Evolutionary conservation across 1,140 invertebrate genomes (phyloP).

Genomic region (Diorhabda sublineata): DNA sequence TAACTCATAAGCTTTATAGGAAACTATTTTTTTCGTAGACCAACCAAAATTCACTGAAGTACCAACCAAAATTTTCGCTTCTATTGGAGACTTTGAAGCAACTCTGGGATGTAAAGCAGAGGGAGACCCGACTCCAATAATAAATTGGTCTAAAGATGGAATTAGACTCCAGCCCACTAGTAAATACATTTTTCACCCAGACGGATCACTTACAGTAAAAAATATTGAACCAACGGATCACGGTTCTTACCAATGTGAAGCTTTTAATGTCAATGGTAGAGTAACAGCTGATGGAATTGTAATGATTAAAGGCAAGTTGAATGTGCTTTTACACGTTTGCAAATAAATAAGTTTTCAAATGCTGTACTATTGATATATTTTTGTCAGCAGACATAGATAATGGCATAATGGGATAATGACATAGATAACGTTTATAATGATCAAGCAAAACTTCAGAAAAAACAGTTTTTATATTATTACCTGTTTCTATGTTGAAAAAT

Average conservation of each 20-base stretch:
- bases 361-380: no score
- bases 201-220: constrained; percentile 62
- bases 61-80: constrained; percentile 41
- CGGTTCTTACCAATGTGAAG: constrained; percentile 70
- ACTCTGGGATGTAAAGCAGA: constrained; percentile 60
- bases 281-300: constrained; percentile 62
- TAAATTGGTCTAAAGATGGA: constrained; percentile 68
- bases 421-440: no score
- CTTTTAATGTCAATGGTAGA: constrained; percentile 62
- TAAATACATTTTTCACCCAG: constrained; percentile 52
- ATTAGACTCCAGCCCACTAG: constrained; percentile 53
- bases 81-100: constrained; percentile 51
- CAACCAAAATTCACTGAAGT: constrained; percentile 40
- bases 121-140: constrained; percentile 62
- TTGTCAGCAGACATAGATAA: no score
- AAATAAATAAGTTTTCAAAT: no score
- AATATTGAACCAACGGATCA: constrained; percentile 58
- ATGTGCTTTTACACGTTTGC: no score
- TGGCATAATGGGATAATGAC: no score
- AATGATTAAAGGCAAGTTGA: constrained; percentile 59
- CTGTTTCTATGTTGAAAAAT: no score
- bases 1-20: no score
- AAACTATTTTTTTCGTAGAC: constrained; percentile 25
- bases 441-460: no score
- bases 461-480: no score